Conservation (phyloP, 2,888 invertebrate species). For the Tenthredo livida region DNA sequence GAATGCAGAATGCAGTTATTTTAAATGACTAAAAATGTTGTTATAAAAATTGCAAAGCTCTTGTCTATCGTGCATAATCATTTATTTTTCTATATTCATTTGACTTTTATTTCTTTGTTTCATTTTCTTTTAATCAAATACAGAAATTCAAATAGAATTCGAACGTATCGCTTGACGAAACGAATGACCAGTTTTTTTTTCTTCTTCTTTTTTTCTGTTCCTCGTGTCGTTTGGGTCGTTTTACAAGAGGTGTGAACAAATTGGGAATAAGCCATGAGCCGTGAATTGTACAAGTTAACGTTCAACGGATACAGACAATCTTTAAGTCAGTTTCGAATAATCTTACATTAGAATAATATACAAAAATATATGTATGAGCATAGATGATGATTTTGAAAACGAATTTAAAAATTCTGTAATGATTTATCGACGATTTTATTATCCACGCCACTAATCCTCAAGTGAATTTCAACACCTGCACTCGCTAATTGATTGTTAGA, state of each 20-base stretch:
- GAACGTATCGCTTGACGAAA: not conserved
- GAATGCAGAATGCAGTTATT: not conserved
- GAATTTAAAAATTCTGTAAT: not conserved
- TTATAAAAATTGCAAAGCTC: not conserved
- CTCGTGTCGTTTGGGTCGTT: not conserved
- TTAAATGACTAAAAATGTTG: not conserved
- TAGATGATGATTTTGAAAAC: not conserved
- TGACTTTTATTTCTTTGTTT: not conserved
- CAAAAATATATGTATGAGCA: not conserved
- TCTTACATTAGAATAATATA: not conserved
- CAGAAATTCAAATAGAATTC: not conserved
- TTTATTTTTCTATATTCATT: not conserved
- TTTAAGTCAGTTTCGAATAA: not conserved
- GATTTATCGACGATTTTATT: conserved; percentile 11
- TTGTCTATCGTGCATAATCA: not conserved
- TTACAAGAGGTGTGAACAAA: conserved; percentile 19
- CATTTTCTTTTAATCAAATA: not conserved
- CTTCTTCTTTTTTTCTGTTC: not conserved
- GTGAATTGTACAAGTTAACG: not conserved
- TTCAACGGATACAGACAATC: not conserved
- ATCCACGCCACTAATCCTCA: not conserved
- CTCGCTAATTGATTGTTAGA: conserved; percentile 1
- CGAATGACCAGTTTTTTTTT: not conserved
- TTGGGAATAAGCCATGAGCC: not conserved
- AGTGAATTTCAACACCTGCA: not conserved